A percentile compares a stretch with the other conserved stretches of the same genome.
Conservation (phyloP, 2,113 vertebrate species). For the Miniopterus natalensis region DNA sequence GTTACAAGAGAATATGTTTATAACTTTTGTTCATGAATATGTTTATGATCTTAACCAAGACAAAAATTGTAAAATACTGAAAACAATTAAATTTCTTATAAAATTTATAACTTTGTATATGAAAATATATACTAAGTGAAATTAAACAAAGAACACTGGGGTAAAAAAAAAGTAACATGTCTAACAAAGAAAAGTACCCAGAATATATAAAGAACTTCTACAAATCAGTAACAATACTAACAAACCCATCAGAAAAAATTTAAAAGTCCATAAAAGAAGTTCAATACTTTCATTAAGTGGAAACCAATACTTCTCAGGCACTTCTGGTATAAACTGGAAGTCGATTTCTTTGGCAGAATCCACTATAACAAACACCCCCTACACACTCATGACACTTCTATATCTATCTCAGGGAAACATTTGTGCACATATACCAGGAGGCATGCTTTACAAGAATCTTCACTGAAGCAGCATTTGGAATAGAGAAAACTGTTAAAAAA, state of each 20-base stretch:
- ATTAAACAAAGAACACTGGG: background rate
- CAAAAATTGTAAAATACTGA: background rate
- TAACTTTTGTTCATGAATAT: background rate
- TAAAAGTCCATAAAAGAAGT: background rate
- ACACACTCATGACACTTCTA: background rate
- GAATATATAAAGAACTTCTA: background rate
- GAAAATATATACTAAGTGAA: conserved; percentile 11
- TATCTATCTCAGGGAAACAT: background rate
- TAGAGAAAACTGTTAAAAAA: background rate
- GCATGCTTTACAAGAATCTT: background rate
- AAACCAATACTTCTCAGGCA: background rate
- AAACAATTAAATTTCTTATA: background rate
- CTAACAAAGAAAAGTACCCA: conserved; percentile 32
- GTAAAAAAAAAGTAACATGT: background rate
- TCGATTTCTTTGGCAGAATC: background rate
- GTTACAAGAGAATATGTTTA: background rate
- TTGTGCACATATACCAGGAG: background rate
- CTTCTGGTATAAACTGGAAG: background rate
- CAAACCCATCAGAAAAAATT: background rate
- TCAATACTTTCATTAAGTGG: background rate
- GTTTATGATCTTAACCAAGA: background rate
- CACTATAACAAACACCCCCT: background rate
- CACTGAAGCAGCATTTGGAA: background rate
- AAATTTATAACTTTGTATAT: background rate
- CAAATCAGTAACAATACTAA: conserved; percentile 1